phyloP scores from a whole-genome alignment of 2,797 vertebrate species.

The Catharus ustulatus region DNA sequence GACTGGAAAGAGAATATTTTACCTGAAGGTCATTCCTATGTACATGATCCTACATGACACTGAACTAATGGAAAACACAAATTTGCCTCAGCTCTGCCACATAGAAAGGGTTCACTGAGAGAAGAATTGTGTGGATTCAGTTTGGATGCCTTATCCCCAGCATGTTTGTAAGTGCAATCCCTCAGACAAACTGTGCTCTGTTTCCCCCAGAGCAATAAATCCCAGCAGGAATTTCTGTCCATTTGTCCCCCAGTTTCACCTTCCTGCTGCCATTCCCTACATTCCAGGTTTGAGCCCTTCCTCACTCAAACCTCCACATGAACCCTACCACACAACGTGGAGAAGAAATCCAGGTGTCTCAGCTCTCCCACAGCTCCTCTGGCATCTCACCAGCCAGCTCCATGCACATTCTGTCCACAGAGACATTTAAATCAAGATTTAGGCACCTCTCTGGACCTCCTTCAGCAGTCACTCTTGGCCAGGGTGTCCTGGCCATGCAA shows the following conservation, averaged over 20 bases:
- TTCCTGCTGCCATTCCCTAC: background rate
- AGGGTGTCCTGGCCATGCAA: fast-evolving
- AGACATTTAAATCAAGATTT: background rate
- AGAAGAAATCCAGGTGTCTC: background rate
- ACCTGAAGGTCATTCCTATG: background rate
- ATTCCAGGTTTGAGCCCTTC: background rate
- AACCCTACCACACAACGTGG: fast-evolving
- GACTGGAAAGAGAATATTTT: background rate
- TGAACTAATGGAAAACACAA: background rate
- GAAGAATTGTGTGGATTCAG: background rate
- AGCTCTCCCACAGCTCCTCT: background rate
- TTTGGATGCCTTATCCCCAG: background rate
- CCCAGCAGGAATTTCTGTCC: background rate
- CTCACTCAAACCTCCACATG: background rate
- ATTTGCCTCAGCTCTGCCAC: background rate
- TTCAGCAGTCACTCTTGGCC: background rate
- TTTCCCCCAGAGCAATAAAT: background rate
- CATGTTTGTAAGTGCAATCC: background rate
- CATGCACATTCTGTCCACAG: background rate
- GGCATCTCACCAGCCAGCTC: fast-evolving
- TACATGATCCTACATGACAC: background rate
- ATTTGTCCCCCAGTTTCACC: background rate
- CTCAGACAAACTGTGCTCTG: background rate
- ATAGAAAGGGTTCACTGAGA: background rate
- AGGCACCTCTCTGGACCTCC: background rate